A percentile compares a stretch with the other conserved stretches of the same genome.
Evolutionary conservation across 2,888 invertebrate species (phyloP).

Genomic region (Germaria angustata): DNA sequence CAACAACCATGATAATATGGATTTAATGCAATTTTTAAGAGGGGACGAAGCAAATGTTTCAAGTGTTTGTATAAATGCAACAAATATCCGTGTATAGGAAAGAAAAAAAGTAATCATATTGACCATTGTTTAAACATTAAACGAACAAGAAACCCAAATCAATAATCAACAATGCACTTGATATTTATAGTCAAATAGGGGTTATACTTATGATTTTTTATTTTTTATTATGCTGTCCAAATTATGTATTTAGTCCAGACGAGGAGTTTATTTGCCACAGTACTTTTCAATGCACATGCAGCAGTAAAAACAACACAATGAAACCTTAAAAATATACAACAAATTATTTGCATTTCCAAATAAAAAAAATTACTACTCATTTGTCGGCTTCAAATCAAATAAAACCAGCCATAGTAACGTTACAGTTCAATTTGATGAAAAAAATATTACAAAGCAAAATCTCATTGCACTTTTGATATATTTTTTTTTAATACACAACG

Average conservation of each 20-base stretch:
- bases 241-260: slow-evolving; percentile 11
- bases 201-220: slow-evolving; percentile 27
- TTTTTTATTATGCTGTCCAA: not conserved
- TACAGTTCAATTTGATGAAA: slow-evolving; percentile 27
- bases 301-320: slow-evolving; percentile 18
- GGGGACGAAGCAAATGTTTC: slow-evolving; percentile 37
- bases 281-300: slow-evolving; percentile 27
- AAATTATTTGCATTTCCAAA: slow-evolving; percentile 54
- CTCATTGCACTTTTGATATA: not conserved
- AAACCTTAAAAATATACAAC: slow-evolving; percentile 57
- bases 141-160: slow-evolving; percentile 31
- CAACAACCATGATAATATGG: slow-evolving; percentile 51
- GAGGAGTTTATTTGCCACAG: slow-evolving; percentile 50
- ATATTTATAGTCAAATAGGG: slow-evolving; percentile 56
- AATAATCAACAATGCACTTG: slow-evolving; percentile 58
- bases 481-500: too few species aligned
- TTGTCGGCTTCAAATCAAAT: slow-evolving; percentile 58
- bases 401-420: slow-evolving; percentile 44
- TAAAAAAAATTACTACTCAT: slow-evolving; percentile 38
- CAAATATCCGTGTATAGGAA: slow-evolving; percentile 40
- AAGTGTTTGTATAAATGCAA: slow-evolving; percentile 60
- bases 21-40: slow-evolving; percentile 62
- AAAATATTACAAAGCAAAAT: slow-evolving; percentile 13
- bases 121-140: slow-evolving; percentile 54
- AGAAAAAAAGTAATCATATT: slow-evolving; percentile 56